Conservation (phyloP, 2,113 vertebrate species). For the Dicentrarchus labrax region DNA sequence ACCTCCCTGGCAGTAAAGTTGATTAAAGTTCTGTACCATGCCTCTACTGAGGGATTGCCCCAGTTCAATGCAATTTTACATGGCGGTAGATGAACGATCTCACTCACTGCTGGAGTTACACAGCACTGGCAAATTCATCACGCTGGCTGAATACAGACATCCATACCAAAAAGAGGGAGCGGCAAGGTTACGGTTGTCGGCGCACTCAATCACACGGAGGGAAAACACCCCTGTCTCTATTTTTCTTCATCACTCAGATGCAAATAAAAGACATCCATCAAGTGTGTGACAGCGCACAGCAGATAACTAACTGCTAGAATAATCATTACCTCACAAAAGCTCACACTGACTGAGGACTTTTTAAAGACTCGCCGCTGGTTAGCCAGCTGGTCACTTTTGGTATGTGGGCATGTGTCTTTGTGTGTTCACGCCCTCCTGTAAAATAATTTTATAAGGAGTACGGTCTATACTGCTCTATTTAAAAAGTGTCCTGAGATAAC, state of each 20-base stretch:
- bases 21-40: slow-evolving; percentile 70
- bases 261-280: slow-evolving; percentile 78
- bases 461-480: too few relatives aligned
- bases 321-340: slow-evolving; percentile 50
- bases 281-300: slow-evolving; percentile 36
- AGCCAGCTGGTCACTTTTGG: slow-evolving; percentile 5
- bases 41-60: slow-evolving; percentile 58
- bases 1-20: slow-evolving; percentile 55
- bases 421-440: neutral
- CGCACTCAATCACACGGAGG: slow-evolving; percentile 59
- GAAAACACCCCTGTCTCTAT: slow-evolving; percentile 58
- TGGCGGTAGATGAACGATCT: slow-evolving; percentile 69
- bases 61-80: slow-evolving; percentile 70
- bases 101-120: slow-evolving; percentile 51
- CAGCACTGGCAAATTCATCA: slow-evolving; percentile 68
- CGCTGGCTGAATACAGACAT: slow-evolving; percentile 65
- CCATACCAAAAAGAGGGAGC: slow-evolving; percentile 58
- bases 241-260: slow-evolving; percentile 73
- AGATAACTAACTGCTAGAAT: slow-evolving; percentile 55
- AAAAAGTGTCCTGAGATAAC: too few relatives aligned
- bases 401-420: neutral
- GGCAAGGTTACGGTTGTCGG: slow-evolving; percentile 53
- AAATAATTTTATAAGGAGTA: too few relatives aligned
- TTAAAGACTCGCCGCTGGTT: neutral
- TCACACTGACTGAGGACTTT: neutral